These are phyloP conservation scores for Drosophila rufa DNA, from an alignment of 1,140 invertebrate genomes.

Conservation along the genomic window DNA sequence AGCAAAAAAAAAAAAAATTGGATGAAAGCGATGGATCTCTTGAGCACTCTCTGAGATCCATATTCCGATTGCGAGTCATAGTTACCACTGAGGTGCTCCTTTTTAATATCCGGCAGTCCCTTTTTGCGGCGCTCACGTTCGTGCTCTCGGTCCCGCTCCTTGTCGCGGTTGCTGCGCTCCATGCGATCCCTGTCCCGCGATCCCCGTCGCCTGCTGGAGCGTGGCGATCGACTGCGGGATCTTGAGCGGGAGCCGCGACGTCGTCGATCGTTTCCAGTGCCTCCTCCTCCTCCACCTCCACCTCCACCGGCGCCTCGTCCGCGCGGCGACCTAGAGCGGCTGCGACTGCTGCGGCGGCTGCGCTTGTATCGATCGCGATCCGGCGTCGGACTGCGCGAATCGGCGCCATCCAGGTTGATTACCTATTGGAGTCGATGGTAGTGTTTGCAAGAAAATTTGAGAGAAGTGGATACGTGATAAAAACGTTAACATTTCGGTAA, in stretches of 20 bases:
- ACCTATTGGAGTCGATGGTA: conserved; percentile 78
- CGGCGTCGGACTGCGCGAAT: conserved; percentile 87
- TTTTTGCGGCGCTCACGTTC: conserved; percentile 93
- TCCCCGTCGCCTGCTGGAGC: conserved; percentile 85
- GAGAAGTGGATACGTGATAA: conserved; percentile 72
- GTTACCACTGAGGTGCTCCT: conserved; percentile 93
- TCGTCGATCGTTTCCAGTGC: conserved; percentile 68
- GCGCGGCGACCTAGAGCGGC: conserved; percentile 85
- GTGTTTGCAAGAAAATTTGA: conserved; percentile 76
- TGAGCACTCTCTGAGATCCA: conserved; percentile 1
- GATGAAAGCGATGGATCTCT: conserved; percentile 12
- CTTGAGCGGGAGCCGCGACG: conserved; percentile 82
- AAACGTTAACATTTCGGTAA: conserved; percentile 71
- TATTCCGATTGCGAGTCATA: conserved; percentile 33
- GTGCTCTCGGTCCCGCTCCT: conserved; percentile 92
- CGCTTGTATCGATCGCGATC: conserved; percentile 86
- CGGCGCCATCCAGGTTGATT: conserved; percentile 86
- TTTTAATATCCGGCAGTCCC: conserved; percentile 94
- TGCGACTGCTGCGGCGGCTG: conserved; percentile 85
- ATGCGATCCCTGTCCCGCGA: conserved; percentile 87
- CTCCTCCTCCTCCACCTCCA: conserved; percentile 47
- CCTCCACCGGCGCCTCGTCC: conserved; percentile 71
- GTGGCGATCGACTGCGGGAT: conserved; percentile 84
- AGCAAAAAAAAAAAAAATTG: conserved; percentile 15
- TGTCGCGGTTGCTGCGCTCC: conserved; percentile 88